A percentile compares a stretch with the other conserved stretches of the same genome.
phyloP scores from a whole-genome alignment of 2,113 vertebrate genomes.

The Eurypyga helias region DNA sequence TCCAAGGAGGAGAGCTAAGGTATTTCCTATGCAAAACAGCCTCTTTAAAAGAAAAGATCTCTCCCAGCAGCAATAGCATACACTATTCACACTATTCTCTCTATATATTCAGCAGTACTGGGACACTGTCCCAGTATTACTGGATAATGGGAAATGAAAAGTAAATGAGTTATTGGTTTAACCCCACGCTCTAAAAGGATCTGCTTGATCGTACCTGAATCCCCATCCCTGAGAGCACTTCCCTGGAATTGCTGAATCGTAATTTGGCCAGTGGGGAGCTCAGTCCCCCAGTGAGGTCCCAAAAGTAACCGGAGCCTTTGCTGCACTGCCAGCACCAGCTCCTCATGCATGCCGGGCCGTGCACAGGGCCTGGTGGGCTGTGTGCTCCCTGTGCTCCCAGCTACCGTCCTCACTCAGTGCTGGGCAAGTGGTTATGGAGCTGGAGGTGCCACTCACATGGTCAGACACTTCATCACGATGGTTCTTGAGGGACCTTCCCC shows the following conservation, averaged over 20 bases:
- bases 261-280: neutral
- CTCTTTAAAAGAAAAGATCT: neutral
- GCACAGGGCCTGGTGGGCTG: neutral
- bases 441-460: rapidly evolving
- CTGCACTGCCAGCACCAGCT: neutral
- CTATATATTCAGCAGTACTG: neutral
- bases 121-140: neutral
- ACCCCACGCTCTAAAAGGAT: neutral
- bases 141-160: neutral
- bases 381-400: neutral
- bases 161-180: neutral
- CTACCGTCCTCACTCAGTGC: neutral
- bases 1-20: neutral
- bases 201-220: rapidly evolving
- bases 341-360: neutral
- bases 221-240: neutral
- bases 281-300: neutral
- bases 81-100: neutral
- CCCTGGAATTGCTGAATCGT: neutral
- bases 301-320: neutral
- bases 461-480: neutral
- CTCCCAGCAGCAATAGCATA: neutral
- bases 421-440: neutral
- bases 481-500: neutral
- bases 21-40: neutral